Conservation (phyloP, 1,140 invertebrate genomes). For the Homalodisca vitripennis region DNA sequence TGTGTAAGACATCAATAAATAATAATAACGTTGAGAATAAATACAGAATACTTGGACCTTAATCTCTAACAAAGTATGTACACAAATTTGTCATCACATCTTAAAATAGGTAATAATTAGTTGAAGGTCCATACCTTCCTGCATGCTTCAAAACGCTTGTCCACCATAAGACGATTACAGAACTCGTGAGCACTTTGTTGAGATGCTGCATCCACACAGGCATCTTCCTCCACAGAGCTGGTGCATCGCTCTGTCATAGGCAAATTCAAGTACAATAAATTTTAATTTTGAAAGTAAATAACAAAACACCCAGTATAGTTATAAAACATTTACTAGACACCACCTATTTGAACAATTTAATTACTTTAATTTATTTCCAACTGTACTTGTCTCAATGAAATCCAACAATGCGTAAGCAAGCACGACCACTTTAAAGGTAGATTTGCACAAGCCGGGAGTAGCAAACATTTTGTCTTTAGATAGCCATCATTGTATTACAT, state of each 20-base stretch:
- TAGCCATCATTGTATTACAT: too few relatives aligned
- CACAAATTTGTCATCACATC: not conserved
- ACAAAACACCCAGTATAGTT: too few relatives aligned
- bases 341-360: not conserved
- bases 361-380: not conserved
- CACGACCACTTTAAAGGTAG: too few relatives aligned
- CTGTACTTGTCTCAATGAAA: too few relatives aligned
- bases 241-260: conserved; percentile 60
- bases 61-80: not conserved
- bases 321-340: too few relatives aligned
- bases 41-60: not conserved
- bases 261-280: too few relatives aligned
- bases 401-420: too few relatives aligned
- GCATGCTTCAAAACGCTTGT: conserved; percentile 63
- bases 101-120: conserved; percentile 15
- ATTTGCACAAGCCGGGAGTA: too few relatives aligned
- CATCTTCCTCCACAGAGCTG: conserved; percentile 52
- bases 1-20: not conserved
- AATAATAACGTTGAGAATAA: not conserved
- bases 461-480: too few relatives aligned
- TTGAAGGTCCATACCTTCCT: conserved; percentile 56
- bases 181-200: conserved; percentile 57
- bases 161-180: conserved; percentile 61
- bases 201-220: conserved; percentile 47
- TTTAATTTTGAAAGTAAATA: too few relatives aligned